A percentile compares a stretch with the other conserved stretches of the same genome.
Conservation (phyloP, 2,113 vertebrate species). For the Thamnophis sirtalis region DNA sequence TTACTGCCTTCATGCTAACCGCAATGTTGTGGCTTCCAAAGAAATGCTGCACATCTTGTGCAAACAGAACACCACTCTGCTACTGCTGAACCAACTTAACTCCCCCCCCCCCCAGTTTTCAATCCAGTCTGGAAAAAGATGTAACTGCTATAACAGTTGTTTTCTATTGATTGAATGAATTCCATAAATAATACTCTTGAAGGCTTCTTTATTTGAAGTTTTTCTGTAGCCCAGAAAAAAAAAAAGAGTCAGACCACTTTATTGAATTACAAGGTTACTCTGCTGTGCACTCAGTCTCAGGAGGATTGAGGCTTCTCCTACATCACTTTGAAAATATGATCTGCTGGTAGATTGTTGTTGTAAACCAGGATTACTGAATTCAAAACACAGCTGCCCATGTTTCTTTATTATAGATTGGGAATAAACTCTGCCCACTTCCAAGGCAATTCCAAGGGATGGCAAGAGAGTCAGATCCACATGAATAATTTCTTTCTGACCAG, state of each 20-base stretch:
- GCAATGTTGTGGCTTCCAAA: neutral
- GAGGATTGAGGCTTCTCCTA: neutral
- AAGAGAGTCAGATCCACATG: neutral
- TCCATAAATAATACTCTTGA: neutral
- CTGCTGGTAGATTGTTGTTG: neutral
- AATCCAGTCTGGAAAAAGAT: neutral
- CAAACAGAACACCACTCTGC: neutral
- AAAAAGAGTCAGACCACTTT: neutral
- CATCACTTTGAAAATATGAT: neutral
- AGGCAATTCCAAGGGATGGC: neutral
- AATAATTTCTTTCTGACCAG: neutral
- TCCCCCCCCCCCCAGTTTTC: neutral
- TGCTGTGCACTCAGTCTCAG: neutral
- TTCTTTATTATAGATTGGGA: neutral
- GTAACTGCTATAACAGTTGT: neutral
- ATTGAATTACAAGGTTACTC: neutral
- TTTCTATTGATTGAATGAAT: neutral
- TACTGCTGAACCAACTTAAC: neutral
- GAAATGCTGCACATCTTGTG: neutral
- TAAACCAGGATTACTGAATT: neutral
- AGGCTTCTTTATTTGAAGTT: neutral
- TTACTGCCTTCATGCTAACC: neutral
- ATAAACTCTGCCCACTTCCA: neutral
- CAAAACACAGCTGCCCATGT: neutral
- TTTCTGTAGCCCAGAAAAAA: neutral